A percentile compares a stretch with the other conserved stretches of the same genome.
phyloP scores from a whole-genome alignment of 2,113 vertebrate genomes.

The Hystrix cristata region DNA sequence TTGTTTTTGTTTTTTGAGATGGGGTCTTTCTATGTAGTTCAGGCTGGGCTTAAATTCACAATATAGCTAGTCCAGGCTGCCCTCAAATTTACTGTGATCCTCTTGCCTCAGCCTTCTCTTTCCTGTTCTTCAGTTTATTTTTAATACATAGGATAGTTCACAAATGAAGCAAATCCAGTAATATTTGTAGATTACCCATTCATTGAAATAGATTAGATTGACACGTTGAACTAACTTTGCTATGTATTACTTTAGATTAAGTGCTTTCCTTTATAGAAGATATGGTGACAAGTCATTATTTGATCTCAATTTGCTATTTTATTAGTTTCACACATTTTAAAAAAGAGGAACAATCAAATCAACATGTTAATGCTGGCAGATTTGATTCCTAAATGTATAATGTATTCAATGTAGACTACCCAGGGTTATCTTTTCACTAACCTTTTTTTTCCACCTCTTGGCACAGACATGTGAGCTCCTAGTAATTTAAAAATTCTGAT shows the following conservation, averaged over 20 bases:
- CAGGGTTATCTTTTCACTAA: not conserved
- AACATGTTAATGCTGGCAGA: slow-evolving; percentile 35
- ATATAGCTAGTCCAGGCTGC: not conserved
- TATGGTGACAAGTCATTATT: slow-evolving; percentile 22
- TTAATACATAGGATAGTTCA: slow-evolving; percentile 38
- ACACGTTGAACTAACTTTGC: not conserved
- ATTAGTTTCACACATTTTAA: slow-evolving; percentile 47
- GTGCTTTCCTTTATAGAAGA: not conserved
- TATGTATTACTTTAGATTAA: not conserved
- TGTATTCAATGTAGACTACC: not conserved
- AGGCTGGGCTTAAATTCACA: not conserved
- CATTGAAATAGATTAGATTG: not conserved
- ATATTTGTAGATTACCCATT: not conserved
- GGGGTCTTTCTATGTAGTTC: not conserved
- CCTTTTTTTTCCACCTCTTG: not conserved
- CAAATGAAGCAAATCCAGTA: not conserved
- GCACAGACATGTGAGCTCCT: not conserved
- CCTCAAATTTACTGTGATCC: not conserved
- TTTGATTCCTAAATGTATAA: not conserved
- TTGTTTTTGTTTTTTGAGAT: not conserved
- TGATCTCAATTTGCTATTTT: slow-evolving; percentile 18
- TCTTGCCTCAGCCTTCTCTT: not conserved
- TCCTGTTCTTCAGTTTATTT: not conserved
- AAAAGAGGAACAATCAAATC: slow-evolving; percentile 34
- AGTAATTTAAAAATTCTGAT: slow-evolving; percentile 76